Evolutionary conservation across 2,113 vertebrate genomes (phyloP).

Genomic region (Spea bombifrons): DNA sequence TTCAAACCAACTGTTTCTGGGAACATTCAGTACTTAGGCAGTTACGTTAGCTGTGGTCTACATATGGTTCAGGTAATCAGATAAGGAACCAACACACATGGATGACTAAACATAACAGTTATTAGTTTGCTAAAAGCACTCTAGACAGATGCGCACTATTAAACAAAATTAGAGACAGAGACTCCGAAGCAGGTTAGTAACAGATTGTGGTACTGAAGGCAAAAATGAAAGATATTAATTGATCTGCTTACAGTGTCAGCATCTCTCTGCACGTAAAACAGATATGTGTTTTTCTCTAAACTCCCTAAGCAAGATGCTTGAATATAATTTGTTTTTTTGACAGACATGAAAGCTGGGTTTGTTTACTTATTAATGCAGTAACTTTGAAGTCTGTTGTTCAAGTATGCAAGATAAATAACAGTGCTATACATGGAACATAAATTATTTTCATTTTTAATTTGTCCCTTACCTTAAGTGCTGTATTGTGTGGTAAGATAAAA

Average conservation of each 20-base stretch:
- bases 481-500: too few species aligned
- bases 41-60: not conserved
- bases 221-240: conserved; percentile 67
- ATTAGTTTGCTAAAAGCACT: conserved; percentile 46
- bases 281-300: conserved; percentile 63
- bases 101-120: conserved; percentile 25
- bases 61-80: conserved; percentile 13
- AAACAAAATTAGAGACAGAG: conserved; percentile 60
- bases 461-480: too few species aligned
- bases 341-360: conserved; percentile 64
- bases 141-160: conserved; percentile 62
- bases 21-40: not conserved
- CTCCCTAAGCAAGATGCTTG: conserved; percentile 60
- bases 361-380: conserved; percentile 48
- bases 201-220: conserved; percentile 56
- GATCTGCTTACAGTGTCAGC: conserved; percentile 58
- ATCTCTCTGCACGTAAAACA: conserved; percentile 62
- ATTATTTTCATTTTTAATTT: too few species aligned
- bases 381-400: not conserved
- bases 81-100: not conserved
- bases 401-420: too few species aligned
- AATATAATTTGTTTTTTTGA: conserved; percentile 65
- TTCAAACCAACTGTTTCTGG: not conserved
- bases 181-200: conserved; percentile 56
- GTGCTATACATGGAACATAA: too few species aligned